Conservation (phyloP, 2,888 invertebrate genomes). For the Tetheella fluctuosa region DNA sequence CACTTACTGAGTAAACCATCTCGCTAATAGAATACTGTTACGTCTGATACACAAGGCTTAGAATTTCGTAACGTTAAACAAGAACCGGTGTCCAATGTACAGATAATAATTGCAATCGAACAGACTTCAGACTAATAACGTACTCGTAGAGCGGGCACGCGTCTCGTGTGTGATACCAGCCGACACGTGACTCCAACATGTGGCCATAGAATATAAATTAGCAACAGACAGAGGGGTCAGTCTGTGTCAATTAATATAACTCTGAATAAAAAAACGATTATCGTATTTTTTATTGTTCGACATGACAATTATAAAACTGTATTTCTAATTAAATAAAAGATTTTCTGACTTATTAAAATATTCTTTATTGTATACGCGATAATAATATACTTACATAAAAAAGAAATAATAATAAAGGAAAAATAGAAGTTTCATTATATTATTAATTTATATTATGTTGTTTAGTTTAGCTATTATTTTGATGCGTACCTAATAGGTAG, state of each 20-base stretch:
- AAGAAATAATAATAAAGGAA: too few species aligned
- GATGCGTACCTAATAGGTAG: too few species aligned
- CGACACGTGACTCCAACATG: conserved; percentile 51
- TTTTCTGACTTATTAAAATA: too few species aligned
- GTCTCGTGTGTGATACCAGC: conserved; percentile 51
- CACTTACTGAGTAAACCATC: not conserved
- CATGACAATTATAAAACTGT: too few species aligned
- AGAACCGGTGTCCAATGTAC: conserved; percentile 26
- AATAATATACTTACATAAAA: too few species aligned
- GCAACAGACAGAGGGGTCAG: conserved; percentile 31
- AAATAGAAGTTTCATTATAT: too few species aligned
- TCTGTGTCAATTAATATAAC: conserved; percentile 14
- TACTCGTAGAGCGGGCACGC: conserved; percentile 44
- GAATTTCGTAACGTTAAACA: conserved; percentile 7
- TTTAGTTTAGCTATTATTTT: too few species aligned
- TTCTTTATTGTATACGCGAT: too few species aligned
- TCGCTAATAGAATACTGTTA: not conserved
- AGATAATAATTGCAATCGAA: conserved; percentile 25
- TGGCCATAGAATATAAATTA: conserved; percentile 40
- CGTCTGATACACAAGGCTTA: conserved; percentile 6
- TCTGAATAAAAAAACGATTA: not conserved
- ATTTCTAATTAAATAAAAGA: too few species aligned
- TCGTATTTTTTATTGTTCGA: too few species aligned
- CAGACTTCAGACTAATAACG: conserved; percentile 22
- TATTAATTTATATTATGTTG: too few species aligned